Evolutionary conservation across 2,888 invertebrate species (phyloP), one percentile per base, ranked within the genome.

Genomic region (Nemurella pictetii): DNA sequence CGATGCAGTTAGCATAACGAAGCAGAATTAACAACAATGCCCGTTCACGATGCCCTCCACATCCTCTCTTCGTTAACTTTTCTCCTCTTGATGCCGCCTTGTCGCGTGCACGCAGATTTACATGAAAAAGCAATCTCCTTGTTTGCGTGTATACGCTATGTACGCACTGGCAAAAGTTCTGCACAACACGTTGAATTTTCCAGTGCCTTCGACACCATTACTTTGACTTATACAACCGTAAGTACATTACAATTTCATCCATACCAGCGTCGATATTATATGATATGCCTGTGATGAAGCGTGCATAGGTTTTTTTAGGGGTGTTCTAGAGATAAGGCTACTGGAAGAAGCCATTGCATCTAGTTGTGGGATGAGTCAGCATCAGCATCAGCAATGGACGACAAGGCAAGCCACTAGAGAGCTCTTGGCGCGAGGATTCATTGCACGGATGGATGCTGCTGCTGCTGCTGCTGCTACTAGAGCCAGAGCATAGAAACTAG

Each of bases 91-190:
- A 20, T 55, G 55, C 15, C 20, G 55, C 55, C 55, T 1, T 55
- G 55, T 55, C 55, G 55, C 55, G 55, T 55, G 55, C 20, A 55
- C 20, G 12, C 83, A 74, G 85, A 84, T 86, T 85, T 73, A 86
- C 85, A 84, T 86, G 86, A 86, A 86, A 87, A 87, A 87, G 86
- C 87, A 85, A 86, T 85, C 85, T 85, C 83, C 25, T 32, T 36
- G 7, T 81, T 35, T 81, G 80, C 82, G 30, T 72, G n/a, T n/a
- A n/a, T n/a, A 29, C 80, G 12, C 75, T 35, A 75, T 78, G 28
- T n/a, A 26, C 36, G 83, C 74, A 32, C 35, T 83, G 35, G 35
- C 55, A 20, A 55, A 12, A 12, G 15, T 55, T 20, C 55, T 7
- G 55, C 15, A 20, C 12, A 55, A 55, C 55, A 55, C n/a, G 55